Base-by-base conservation (phyloP, 2,113 vertebrate species). In the Xerus inauris region DNA sequence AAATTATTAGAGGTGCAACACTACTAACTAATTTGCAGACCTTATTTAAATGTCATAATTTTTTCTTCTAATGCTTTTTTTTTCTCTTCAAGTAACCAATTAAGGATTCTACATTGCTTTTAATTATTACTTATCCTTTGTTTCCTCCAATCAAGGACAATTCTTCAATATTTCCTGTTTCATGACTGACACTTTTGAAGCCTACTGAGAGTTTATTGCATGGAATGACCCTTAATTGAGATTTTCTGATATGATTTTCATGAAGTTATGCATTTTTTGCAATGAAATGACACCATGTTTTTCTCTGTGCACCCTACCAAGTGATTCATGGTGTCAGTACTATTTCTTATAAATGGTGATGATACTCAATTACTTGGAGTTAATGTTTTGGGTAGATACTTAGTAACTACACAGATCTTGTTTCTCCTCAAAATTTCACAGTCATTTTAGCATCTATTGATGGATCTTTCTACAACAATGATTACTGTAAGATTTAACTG, bases 361-460 rank as follows among this genome's bases (percentile, higher is more conserved):
- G 8, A n/a, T 82, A 83, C 71, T 72, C 38, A 30, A 90, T 35
- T 20, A 35, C 22, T 64, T 67, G 7, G 4, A 62, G 4, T 83
- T 85, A 87, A n/a, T 73, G 72, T 64, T 75, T 42, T 57, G 19
- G 10, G 28, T 24, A 88, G 51, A 49, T 38, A 59, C 6, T 42
- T 95, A 35, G 35, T 28, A 91, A 79, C 35, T 72, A 76, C 20
- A 2, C 1, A 38, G 51, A 67, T 79, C 62, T 85, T 81, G 40
- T 69, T 86, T 92, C 13, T 93, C 17, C 62, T 89, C 22, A 92
- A 89, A 79, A 87, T 57, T 89, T 81, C 14, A 96, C 11, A 24
- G 38, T 89, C 57, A 24, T 82, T 95, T 89, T 59, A 67, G 10
- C 26, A 95, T 69, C 42, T 51, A n/a, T 81, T 59, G 20, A 38